Conservation (phyloP, 2,888 invertebrate species). For the Oasisia sp. region DNA sequence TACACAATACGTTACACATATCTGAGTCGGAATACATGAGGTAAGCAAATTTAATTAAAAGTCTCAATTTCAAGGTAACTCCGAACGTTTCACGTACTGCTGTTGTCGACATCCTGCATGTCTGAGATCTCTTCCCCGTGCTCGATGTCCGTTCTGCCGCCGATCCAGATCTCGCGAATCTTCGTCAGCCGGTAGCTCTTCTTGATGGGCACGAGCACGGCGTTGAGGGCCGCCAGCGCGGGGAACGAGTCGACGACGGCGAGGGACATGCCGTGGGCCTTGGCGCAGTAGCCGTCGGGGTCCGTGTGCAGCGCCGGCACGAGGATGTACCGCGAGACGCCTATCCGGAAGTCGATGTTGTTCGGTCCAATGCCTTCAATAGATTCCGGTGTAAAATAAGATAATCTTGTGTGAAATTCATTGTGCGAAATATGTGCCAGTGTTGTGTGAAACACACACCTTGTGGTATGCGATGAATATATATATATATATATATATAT, state of each 20-base stretch:
- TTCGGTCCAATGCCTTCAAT: background rate
- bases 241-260: background rate
- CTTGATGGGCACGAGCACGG: background rate
- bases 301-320: conserved; percentile 19
- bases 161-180: background rate
- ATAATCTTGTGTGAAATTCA: background rate
- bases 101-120: background rate
- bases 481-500: too few species aligned
- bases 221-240: background rate
- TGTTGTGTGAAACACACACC: background rate
- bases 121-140: background rate
- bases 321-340: background rate
- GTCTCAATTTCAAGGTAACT: too few species aligned
- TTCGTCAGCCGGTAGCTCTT: background rate
- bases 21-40: too few species aligned
- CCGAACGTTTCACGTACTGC: background rate
- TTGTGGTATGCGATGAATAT: background rate
- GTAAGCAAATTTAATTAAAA: too few species aligned
- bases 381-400: background rate
- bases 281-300: conserved; percentile 8
- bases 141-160: background rate
- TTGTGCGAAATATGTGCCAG: background rate
- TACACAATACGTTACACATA: too few species aligned
- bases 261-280: background rate
- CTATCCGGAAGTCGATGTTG: background rate